A percentile compares a stretch with the other conserved stretches of the same genome.
Evolutionary conservation across 2,888 invertebrate species (phyloP).

Genomic region (Steromphala cineraria): DNA sequence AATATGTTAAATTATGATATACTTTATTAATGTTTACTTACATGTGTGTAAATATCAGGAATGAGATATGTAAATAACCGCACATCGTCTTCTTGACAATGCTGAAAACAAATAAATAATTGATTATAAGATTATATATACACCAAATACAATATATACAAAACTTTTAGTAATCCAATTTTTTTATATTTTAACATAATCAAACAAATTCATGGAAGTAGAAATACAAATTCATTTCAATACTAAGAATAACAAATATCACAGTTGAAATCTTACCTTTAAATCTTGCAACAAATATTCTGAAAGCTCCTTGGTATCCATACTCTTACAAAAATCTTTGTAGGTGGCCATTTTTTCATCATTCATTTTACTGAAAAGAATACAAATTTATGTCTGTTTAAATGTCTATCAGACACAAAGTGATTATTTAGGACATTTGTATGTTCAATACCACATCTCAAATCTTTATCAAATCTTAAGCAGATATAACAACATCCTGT

Average conservation of each 20-base stretch:
- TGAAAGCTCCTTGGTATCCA: conserved; percentile 78
- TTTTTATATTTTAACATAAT: neutral
- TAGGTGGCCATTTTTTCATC: conserved; percentile 90
- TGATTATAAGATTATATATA: neutral
- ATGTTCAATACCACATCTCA: no score
- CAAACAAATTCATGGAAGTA: neutral
- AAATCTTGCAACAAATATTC: conserved; percentile 85
- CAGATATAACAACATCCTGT: no score
- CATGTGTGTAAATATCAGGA: conserved; percentile 92
- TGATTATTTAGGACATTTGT: no score
- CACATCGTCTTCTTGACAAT: conserved; percentile 92
- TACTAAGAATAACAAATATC: neutral
- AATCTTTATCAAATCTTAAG: no score
- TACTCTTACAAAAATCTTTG: conserved; percentile 89
- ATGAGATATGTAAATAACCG: conserved; percentile 92
- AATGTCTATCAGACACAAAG: no score
- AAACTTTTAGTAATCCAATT: no score
- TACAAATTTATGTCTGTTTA: neutral
- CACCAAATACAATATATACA: no score
- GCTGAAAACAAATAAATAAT: conserved; percentile 74
- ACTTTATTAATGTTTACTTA: conserved; percentile 46
- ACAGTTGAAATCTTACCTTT: conserved; percentile 77
- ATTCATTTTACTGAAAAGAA: conserved; percentile 77
- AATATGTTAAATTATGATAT: no score
- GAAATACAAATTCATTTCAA: no score